Conservation (phyloP, 2,888 invertebrate genomes). For the Lissocephala sabroskyi region DNA sequence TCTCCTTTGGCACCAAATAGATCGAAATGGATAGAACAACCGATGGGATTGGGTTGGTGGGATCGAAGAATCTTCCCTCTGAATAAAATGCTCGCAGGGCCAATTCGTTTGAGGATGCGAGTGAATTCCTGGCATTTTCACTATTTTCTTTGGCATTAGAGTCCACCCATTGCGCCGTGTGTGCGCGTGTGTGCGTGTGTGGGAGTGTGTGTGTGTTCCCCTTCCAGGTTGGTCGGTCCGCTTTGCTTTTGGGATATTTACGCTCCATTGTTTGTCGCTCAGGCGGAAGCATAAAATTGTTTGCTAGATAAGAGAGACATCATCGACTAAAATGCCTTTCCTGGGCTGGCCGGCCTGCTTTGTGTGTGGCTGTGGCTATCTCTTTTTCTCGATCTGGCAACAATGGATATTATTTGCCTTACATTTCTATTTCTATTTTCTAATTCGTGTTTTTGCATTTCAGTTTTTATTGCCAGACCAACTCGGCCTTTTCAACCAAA, state of each 20-base stretch:
- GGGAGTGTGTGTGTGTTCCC: no score
- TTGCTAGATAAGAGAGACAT: slow-evolving; percentile 54
- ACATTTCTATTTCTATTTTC: slow-evolving; percentile 29
- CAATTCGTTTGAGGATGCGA: no score
- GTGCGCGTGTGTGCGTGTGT: no score
- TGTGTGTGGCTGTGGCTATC: not conserved
- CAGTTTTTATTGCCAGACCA: slow-evolving; percentile 29
- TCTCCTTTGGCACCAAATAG: no score
- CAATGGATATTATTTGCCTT: slow-evolving; percentile 42
- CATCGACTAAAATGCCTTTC: slow-evolving; percentile 52
- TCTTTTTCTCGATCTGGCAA: slow-evolving; percentile 6
- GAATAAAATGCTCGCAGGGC: no score
- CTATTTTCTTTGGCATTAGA: slow-evolving; percentile 24
- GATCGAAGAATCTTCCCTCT: no score
- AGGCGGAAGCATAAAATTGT: slow-evolving; percentile 65
- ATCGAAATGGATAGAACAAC: no score
- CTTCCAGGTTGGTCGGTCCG: not conserved
- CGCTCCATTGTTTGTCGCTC: slow-evolving; percentile 66
- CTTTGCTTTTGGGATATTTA: slow-evolving; percentile 56
- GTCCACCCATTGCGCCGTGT: no score
- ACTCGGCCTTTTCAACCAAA: no score
- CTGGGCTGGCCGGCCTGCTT: slow-evolving; percentile 14
- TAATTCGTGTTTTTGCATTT: slow-evolving; percentile 21
- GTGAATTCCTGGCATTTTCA: slow-evolving; percentile 13
- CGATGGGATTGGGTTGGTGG: no score